Evolutionary conservation across 2,888 invertebrate species (phyloP).

Genomic region (Elysia crispata): DNA sequence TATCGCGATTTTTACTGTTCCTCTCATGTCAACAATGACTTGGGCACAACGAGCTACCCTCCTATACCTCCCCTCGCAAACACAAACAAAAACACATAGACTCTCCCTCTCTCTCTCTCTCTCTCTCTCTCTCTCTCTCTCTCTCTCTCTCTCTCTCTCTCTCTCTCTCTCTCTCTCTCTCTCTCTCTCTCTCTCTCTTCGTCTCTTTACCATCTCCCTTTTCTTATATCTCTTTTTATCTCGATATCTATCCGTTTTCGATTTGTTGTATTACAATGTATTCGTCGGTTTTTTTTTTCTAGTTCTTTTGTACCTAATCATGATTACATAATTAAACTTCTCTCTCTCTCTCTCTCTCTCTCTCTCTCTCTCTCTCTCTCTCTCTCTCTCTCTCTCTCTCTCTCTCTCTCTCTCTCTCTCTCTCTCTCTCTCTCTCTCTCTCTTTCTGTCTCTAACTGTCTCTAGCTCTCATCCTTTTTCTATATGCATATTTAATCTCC

Average conservation of each 20-base stretch:
- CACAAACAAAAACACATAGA: too few species aligned
- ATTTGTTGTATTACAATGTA: too few species aligned
- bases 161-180: not conserved
- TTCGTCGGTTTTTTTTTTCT: too few species aligned
- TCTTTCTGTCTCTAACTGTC: not conserved
- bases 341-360: not conserved
- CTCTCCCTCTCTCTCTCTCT: not conserved
- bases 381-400: slow-evolving; percentile 30
- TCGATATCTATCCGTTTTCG: not conserved
- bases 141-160: too few species aligned
- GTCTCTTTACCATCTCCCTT: too few species aligned
- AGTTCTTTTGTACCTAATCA: too few species aligned
- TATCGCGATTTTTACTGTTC: not conserved
- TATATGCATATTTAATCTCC: too few species aligned
- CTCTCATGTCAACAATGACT: slow-evolving; percentile 3
- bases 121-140: not conserved
- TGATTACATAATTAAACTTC: not conserved
- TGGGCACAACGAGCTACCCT: too few species aligned
- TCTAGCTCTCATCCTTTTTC: too few species aligned
- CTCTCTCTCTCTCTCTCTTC: too few species aligned
- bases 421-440: not conserved
- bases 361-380: slow-evolving; percentile 26
- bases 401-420: slow-evolving; percentile 34
- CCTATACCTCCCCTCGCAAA: too few species aligned
- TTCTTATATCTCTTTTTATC: not conserved